Evolutionary conservation across 2,888 invertebrate species (phyloP), one percentile per base, ranked within the genome.

Genomic region (Drosophila silvestris): DNA sequence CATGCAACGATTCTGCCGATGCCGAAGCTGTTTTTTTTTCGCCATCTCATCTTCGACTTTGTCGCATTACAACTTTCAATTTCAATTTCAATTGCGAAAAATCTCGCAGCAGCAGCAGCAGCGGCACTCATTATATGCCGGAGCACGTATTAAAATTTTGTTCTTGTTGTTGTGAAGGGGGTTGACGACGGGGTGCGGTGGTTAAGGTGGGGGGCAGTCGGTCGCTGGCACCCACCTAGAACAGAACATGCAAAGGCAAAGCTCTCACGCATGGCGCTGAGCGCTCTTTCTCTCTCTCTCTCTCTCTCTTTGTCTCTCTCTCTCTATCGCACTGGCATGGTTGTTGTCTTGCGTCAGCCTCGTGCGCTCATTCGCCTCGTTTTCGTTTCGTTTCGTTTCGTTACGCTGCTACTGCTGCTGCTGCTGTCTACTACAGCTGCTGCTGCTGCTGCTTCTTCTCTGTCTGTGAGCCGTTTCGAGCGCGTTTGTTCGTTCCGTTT

Each of bases 81-180:
- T 85, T 85, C 85, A 81, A 78, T 90, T 85, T 85, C 90, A 90
- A 85, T 87, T 85, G 90, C 85, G 74, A 81, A 83, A 77, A 80
- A 73, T 22, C 22, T 22, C 22, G 47, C 26, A 47, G 47, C 47
- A 41, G 47, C 22, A 22, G 41, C 57, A 53, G 9, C 62, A 37
- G 47, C 44, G 30, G 47, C 81, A 66, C 56, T 77, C 77, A 79
- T 81, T 78, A 78, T 78, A 78, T 81, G 78, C 79, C 44, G 39
- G 19, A 50, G 81, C 79, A 79, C 77, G 77, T 73, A 66, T 37
- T 53, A 28, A 51, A 67, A 39, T 47, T 26, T 51, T 54, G 61
- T 26, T 62, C 28, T 51, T 51, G 28, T 19, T 26, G 51, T 26
- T 30, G 51, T 26, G 47, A 47, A 47, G 47, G 22, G 37, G 39